Evolutionary conservation across 2,113 vertebrate species (phyloP), one percentile per base, ranked within the genome.

Genomic region (Fulmarus glacialis): DNA sequence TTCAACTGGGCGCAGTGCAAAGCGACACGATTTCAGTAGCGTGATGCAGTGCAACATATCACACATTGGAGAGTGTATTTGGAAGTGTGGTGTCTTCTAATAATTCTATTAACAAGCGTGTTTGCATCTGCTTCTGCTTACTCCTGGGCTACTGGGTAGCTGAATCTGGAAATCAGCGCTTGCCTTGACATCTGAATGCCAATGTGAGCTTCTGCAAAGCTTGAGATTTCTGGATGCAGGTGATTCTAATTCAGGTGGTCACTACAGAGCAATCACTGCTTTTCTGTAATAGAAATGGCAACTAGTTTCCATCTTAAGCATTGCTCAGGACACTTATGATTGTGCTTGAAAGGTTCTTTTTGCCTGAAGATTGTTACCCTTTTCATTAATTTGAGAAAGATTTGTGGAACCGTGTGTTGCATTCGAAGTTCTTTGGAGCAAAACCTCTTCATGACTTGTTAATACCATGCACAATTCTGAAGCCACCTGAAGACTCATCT

Each of bases 51-150:
- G 30, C 12, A 6, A 15, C 6, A 0, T 1, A 27, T 18, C 40
- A 13, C 3, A 42, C 3, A 0, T 1, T 5, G 63, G 3, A 2
- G 29, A 45, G 55, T 1, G 12, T 2, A 3, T 9, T 29, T 63
- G 58, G 82, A 23, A 30, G 34, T 0, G 5, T 1, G 16, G 11
- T 15, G 11, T 11, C 62, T 20, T 60, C 58, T 43, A 19, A 3
- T 26, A 50, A 71, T 42, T 67, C 29, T 56, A 0, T 16, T 12
- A 30, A 12, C 3, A 13, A 8, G 27, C 0, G 0, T 7, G 8
- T 50, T 20, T 42, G 38, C 6, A 0, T 23, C 12, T 45, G 11
- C 32, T 50, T 32, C 67, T 32, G 26, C 63, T 83, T 11, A 0
- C 3, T 56, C 15, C 48, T 24, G 42, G 16, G 45, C n/a, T 64